These are phyloP conservation scores for Pocota personata DNA, from an alignment of 2,888 invertebrate species.

Conservation along the genomic window DNA sequence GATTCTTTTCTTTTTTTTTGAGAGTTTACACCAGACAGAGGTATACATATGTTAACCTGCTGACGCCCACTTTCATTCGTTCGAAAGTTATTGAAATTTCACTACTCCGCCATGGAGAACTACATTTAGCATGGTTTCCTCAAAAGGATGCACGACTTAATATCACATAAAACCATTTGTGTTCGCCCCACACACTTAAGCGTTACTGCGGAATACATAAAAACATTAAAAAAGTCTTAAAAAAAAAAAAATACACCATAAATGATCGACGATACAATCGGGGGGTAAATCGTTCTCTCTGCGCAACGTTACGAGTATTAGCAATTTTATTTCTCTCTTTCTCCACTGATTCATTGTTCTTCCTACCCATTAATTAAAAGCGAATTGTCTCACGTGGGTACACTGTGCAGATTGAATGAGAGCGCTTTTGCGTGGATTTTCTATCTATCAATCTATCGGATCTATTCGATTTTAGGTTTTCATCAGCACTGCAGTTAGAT, in stretches of 20 bases:
- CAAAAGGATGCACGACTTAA: conserved; percentile 66
- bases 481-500: conserved; percentile 18
- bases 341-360: conserved; percentile 64
- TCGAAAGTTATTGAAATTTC: conserved; percentile 71
- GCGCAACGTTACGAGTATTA: conserved; percentile 60
- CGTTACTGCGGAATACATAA: conserved; percentile 19
- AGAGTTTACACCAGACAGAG: conserved; percentile 43
- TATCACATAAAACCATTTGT: conserved; percentile 52
- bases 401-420: conserved; percentile 36
- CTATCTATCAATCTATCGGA: conserved; percentile 48
- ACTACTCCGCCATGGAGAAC: conserved; percentile 47
- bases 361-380: conserved; percentile 73
- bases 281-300: conserved; percentile 37
- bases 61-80: conserved; percentile 67
- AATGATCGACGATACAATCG: conserved; percentile 62
- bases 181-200: conserved; percentile 48
- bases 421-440: conserved; percentile 22
- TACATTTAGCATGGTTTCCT: conserved; percentile 53
- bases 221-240: conserved; percentile 33
- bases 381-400: conserved; percentile 68
- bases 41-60: conserved; percentile 71
- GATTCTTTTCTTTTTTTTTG: conserved; percentile 7
- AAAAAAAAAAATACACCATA: conserved; percentile 5
- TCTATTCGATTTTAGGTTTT: conserved; percentile 46
- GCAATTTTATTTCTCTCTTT: conserved; percentile 54